Evolutionary conservation across 2,113 vertebrate species (phyloP).

Genomic region (Pelecanoides urinatrix): DNA sequence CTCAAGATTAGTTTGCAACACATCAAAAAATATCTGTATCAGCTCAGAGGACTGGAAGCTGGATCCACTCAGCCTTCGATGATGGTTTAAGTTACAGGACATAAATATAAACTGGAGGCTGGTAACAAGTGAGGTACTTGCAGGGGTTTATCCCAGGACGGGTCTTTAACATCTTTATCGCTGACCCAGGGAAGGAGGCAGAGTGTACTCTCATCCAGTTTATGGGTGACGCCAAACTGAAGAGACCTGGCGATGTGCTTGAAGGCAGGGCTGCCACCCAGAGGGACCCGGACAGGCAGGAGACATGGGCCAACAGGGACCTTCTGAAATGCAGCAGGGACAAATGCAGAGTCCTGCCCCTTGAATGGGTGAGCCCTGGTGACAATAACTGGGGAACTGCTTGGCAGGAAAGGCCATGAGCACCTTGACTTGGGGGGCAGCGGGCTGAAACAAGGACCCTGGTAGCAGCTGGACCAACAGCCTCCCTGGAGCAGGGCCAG

Average conservation of each 20-base stretch:
- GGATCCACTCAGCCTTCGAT: background rate
- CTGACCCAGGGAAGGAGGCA: background rate
- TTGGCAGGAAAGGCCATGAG: background rate
- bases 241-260: background rate
- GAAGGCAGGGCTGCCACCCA: background rate
- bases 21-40: background rate
- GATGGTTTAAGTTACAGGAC: conserved; percentile 33
- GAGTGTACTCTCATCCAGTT: background rate
- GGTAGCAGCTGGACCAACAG: background rate
- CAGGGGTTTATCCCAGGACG: background rate
- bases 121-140: background rate
- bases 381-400: background rate
- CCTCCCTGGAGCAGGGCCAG: background rate
- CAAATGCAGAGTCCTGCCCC: background rate
- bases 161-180: background rate
- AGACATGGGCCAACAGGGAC: fast-evolving
- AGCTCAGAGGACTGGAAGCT: conserved; percentile 33
- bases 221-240: background rate
- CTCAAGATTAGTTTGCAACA: background rate
- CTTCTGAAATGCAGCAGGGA: background rate
- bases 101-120: conserved; percentile 17
- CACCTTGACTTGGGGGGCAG: background rate
- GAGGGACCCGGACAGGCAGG: background rate
- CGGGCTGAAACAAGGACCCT: background rate
- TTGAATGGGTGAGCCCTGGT: fast-evolving